A percentile compares a stretch with the other conserved stretches of the same genome.
Conservation (phyloP, 2,113 vertebrate species). For the Hippoglossus stenolepis region DNA sequence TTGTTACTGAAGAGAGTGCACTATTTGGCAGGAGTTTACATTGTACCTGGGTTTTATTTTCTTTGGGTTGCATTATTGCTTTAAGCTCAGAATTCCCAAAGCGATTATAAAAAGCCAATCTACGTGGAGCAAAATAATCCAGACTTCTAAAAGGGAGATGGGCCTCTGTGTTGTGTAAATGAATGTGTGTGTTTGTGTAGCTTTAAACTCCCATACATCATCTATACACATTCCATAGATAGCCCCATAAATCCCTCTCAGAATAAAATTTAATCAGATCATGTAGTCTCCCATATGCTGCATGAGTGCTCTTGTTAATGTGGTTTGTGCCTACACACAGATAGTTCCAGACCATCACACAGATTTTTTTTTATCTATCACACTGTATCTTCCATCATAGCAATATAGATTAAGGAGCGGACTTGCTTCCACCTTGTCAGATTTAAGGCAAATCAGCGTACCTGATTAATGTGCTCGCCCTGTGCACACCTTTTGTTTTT, state of each 20-base stretch:
- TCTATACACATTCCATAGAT: conserved; percentile 43
- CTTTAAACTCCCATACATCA: conserved; percentile 23
- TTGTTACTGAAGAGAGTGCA: background rate
- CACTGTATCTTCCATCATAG: conserved; percentile 36
- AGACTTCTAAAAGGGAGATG: conserved; percentile 17
- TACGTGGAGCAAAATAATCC: conserved; percentile 68
- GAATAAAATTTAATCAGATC: conserved; percentile 62
- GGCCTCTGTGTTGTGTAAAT: conserved; percentile 8
- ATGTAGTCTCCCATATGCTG: conserved; percentile 51
- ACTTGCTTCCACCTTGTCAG: conserved; percentile 36
- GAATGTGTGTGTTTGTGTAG: conserved; percentile 16
- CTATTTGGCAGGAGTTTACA: background rate
- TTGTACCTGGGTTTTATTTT: conserved; percentile 36
- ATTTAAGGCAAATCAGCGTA: conserved; percentile 29
- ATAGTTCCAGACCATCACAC: conserved; percentile 20
- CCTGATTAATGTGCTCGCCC: conserved; percentile 3
- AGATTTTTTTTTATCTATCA: conserved; percentile 16
- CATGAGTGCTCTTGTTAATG: conserved; percentile 51
- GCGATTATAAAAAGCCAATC: conserved; percentile 75
- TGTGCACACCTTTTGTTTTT: conserved; percentile 36
- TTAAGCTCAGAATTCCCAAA: conserved; percentile 64
- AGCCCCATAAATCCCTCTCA: conserved; percentile 51
- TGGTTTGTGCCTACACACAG: conserved; percentile 42
- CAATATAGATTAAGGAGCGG: conserved; percentile 28
- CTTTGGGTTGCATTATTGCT: conserved; percentile 37